Evolutionary conservation across 2,797 vertebrate genomes (phyloP), one percentile per base, ranked within the genome.

Genomic region (Mus caroli): DNA sequence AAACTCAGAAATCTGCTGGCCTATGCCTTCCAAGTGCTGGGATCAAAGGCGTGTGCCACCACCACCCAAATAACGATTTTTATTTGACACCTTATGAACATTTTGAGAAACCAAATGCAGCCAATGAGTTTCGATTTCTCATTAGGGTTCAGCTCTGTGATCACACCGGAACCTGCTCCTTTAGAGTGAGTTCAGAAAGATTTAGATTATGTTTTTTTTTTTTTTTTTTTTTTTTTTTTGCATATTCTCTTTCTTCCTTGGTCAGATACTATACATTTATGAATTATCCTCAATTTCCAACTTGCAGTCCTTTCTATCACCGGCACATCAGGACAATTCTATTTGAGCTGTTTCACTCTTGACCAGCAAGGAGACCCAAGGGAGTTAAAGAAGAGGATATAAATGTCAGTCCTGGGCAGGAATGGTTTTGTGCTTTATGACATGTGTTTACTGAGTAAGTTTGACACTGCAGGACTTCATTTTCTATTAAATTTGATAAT

Each of bases 141-240:
- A 1, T 94, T 96, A 46, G n/a, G 85, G 52, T 90, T 91, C 76
- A 94, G 40, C 54, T 82, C 31, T 92, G 50, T 96, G 69, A 93
- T 77, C 60, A 94, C 50, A 88, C 31, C 28, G 94, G 64, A 91
- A 92, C 94, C 79, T 76, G 4, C 24, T 95, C 54, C n/a, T n/a
- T 64, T 58, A 50, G 26, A 88, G 5, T 58, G 24, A 60, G 11
- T 1, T 84, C 93, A 22, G 60, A 84, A 64, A 93, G 52, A 37
- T 34, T 75, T 6, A 69, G 90, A 71, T 26, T 84, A 24, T 75
- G 50, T 50, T 50, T 50, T 11, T 50, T 10, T 50, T 50, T 12
- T 24, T 71, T 19, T n/a, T 69, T n/a, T n/a, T 71, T 50, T 12
- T 24, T 71, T 8, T n/a, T 69, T n/a, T n/a, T 71, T 2, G 43